phyloP scores from a whole-genome alignment of 2,113 vertebrate genomes.

The Progne subis region DNA sequence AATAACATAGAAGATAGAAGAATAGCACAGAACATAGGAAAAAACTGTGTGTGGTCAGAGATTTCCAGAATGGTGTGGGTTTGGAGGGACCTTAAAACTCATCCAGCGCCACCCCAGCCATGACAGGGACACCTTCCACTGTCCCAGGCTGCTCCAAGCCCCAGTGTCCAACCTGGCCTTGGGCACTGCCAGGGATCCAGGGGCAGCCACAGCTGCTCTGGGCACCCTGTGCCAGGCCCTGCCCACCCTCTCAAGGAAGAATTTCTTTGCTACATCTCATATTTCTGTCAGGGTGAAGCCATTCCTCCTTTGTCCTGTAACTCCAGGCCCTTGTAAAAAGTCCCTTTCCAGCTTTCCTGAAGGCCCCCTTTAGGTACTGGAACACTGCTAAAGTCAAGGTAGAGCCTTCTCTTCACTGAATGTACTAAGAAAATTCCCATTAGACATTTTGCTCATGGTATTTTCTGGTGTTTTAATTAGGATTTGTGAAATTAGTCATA shows the following conservation, averaged over 20 bases:
- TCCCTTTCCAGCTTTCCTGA: neutral
- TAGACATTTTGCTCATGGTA: neutral
- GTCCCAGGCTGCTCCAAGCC: neutral
- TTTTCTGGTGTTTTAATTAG: neutral
- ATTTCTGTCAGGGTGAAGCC: neutral
- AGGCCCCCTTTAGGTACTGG: neutral
- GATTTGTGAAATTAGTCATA: neutral
- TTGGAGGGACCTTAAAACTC: neutral
- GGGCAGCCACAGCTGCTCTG: neutral
- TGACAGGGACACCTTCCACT: neutral
- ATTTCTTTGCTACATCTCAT: neutral
- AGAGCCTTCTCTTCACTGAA: neutral
- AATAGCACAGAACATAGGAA: neutral
- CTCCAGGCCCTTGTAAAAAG: neutral
- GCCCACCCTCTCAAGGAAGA: fast-evolving
- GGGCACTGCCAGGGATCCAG: neutral
- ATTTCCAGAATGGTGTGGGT: neutral
- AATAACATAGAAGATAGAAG: neutral
- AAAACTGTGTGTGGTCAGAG: no score
- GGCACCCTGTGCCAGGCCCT: neutral
- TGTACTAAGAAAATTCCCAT: neutral
- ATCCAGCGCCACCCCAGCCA: fast-evolving
- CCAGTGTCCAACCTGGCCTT: fast-evolving
- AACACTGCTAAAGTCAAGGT: neutral
- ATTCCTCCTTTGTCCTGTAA: fast-evolving